phyloP scores from a whole-genome alignment of 1,140 invertebrate genomes.

The Drosophila kikkawai region DNA sequence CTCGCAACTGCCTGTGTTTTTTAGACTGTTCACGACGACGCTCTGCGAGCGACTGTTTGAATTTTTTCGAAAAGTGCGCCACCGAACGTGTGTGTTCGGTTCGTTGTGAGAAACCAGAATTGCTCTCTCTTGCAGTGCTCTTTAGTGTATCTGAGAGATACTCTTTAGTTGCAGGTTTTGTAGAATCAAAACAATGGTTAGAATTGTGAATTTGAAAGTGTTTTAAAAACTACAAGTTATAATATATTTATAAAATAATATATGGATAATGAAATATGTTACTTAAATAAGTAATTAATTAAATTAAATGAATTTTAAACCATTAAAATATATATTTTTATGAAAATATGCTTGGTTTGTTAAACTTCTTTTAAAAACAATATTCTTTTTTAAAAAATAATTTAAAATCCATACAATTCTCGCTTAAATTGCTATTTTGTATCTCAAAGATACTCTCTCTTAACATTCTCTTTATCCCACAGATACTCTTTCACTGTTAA shows the following conservation, averaged over 20 bases:
- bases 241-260: background rate
- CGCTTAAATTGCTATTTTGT: no score
- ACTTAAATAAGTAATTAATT: no score
- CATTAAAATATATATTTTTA: background rate
- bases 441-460: background rate
- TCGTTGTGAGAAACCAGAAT: constrained; percentile 3
- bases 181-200: constrained; percentile 12
- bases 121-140: background rate
- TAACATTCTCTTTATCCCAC: background rate
- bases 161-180: background rate
- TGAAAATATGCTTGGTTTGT: background rate
- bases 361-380: background rate
- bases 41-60: constrained; percentile 18
- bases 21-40: constrained; percentile 15
- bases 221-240: background rate
- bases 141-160: constrained; percentile 1
- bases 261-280: no score
- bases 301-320: background rate
- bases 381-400: background rate
- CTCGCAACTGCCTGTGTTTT: constrained; percentile 10
- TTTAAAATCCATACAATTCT: background rate
- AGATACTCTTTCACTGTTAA: constrained; percentile 10
- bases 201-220: background rate
- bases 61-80: constrained; percentile 5
- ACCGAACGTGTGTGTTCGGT: constrained; percentile 6